Conservation (phyloP, 2,888 invertebrate genomes). For the Caenorhabditis becei region DNA sequence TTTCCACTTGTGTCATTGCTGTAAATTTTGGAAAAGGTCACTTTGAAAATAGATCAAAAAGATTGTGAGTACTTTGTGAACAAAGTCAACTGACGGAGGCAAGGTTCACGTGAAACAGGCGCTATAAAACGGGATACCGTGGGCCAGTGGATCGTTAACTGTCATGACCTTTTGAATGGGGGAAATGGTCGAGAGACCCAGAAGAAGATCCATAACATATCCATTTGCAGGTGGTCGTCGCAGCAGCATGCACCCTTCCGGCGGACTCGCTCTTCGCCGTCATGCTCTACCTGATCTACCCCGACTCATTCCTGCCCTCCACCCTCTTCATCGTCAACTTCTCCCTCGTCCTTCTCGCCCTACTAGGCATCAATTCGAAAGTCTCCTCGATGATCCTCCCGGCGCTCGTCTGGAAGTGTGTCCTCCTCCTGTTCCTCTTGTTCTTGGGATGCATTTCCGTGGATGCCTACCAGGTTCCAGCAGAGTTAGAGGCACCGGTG, state of each 20-base stretch:
- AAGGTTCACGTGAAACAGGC: neutral
- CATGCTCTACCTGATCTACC: constrained; percentile 57
- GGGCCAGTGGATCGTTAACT: too few species aligned
- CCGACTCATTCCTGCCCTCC: constrained; percentile 59
- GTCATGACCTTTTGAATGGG: too few species aligned
- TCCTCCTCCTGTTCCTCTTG: constrained; percentile 50
- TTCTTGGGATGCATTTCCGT: constrained; percentile 62
- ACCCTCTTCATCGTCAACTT: constrained; percentile 61
- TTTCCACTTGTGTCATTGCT: neutral
- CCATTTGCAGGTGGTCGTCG: constrained; percentile 51
- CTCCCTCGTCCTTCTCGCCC: constrained; percentile 51
- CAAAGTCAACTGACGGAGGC: neutral
- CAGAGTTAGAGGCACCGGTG: constrained; percentile 28
- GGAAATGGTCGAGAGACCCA: neutral
- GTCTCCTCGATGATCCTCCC: constrained; percentile 61
- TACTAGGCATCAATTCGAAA: constrained; percentile 57
- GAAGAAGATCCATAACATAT: neutral
- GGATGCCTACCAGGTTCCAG: constrained; percentile 55
- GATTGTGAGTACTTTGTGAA: neutral
- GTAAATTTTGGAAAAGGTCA: neutral
- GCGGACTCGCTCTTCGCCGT: constrained; percentile 55
- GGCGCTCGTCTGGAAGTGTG: constrained; percentile 61
- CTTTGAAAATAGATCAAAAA: neutral
- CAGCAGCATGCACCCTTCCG: constrained; percentile 63
- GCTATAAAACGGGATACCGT: too few species aligned